phyloP scores from a whole-genome alignment of 2,888 invertebrate genomes.

The Argyra leucocephala region DNA sequence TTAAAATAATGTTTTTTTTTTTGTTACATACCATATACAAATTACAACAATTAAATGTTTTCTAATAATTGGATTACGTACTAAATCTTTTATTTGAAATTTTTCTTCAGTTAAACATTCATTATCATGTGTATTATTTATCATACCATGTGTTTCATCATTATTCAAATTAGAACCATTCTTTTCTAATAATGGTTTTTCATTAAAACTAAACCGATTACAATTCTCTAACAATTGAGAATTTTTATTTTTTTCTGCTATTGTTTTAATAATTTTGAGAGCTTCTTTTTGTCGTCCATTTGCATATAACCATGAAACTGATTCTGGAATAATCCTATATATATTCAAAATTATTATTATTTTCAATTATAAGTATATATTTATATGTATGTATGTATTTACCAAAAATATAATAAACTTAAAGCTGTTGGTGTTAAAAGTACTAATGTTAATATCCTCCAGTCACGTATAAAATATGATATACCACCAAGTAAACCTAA shows the following conservation, averaged over 20 bases:
- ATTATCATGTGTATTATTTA: background rate
- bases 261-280: conserved; percentile 33
- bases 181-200: background rate
- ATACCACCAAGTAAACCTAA: conserved; percentile 43
- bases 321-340: conserved; percentile 41
- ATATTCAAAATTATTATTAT: background rate
- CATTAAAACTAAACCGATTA: conserved; percentile 17
- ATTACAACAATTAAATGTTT: conserved; percentile 27
- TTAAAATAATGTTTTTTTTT: no score
- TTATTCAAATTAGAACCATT: background rate
- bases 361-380: background rate
- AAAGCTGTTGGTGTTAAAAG: conserved; percentile 45
- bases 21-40: conserved; percentile 30
- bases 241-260: conserved; percentile 33
- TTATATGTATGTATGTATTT: conserved; percentile 15
- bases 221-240: conserved; percentile 23
- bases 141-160: background rate
- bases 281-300: conserved; percentile 36
- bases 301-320: conserved; percentile 40
- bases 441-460: conserved; percentile 47
- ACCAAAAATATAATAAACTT: conserved; percentile 43
- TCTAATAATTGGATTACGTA: conserved; percentile 21
- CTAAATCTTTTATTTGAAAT: conserved; percentile 17
- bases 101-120: background rate
- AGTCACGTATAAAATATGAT: conserved; percentile 45